Percentiles rank a stretch among this genome's conserved stretches.
Evolutionary conservation across 2,113 vertebrate genomes (phyloP).

Genomic region (Sinocyclocheilus maitianheensis): DNA sequence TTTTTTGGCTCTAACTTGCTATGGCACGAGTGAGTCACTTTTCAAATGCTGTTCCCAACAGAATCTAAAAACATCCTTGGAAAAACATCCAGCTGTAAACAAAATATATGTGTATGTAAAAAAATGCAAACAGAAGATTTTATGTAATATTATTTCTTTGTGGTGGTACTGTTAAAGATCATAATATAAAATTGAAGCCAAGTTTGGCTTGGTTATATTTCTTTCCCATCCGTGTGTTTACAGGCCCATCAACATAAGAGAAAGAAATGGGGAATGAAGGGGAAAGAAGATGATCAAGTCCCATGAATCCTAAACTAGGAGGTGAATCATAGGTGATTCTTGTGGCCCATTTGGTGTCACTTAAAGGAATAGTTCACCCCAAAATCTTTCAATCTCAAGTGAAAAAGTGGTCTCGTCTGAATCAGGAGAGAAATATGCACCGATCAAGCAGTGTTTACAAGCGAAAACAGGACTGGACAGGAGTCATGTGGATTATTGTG

Average conservation of each 20-base stretch:
- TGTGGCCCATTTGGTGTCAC: not conserved
- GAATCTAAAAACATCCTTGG: constrained; percentile 48
- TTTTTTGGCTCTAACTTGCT: constrained; percentile 39
- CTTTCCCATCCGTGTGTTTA: constrained; percentile 42
- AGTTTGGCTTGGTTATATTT: constrained; percentile 48
- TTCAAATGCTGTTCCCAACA: constrained; percentile 51
- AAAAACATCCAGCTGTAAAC: constrained; percentile 27
- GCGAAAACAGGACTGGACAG: too few relatives aligned
- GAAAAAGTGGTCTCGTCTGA: not conserved
- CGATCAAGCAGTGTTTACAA: not conserved
- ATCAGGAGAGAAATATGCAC: not conserved
- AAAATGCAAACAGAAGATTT: constrained; percentile 37
- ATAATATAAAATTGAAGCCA: constrained; percentile 30
- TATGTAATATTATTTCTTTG: constrained; percentile 37
- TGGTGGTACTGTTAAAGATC: not conserved
- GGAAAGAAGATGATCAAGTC: not conserved
- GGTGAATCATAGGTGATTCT: not conserved
- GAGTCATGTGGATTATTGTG: not conserved
- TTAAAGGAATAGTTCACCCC: not conserved
- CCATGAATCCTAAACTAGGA: not conserved
- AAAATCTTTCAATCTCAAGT: not conserved
- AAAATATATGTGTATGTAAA: constrained; percentile 33
- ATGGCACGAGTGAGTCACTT: constrained; percentile 46
- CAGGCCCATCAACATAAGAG: not conserved
- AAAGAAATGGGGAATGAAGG: not conserved